These are phyloP conservation scores for Caenorhabditis imperialis DNA, from an alignment of 2,888 invertebrate species.

Conservation along the genomic window DNA sequence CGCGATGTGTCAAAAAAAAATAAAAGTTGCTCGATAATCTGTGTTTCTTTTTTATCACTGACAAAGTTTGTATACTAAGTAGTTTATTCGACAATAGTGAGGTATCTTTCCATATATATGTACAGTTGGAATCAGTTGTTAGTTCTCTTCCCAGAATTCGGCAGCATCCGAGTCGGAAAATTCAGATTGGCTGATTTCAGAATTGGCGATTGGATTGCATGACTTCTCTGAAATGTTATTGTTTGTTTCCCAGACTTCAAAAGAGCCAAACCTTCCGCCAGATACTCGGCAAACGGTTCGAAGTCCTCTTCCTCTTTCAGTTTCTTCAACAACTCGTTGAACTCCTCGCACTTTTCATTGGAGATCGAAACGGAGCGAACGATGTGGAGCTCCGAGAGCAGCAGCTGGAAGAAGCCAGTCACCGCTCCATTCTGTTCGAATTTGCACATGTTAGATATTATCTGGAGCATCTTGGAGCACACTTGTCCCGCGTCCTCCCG, in stretches of 20 bases:
- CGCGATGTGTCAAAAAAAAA: no score
- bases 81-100: no score
- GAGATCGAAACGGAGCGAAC: conserved; percentile 27
- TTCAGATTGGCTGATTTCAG: conserved; percentile 10
- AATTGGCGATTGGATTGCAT: conserved; percentile 22
- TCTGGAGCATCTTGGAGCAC: conserved; percentile 22
- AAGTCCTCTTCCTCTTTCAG: conserved; percentile 38
- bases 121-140: not conserved
- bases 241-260: not conserved
- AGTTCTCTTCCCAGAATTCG: conserved; percentile 30
- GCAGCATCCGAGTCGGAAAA: conserved; percentile 14
- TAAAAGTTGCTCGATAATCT: no score
- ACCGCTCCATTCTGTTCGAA: conserved; percentile 24
- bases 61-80: no score
- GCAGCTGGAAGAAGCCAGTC: conserved; percentile 22
- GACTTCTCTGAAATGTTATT: conserved; percentile 31
- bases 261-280: conserved; percentile 11
- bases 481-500: conserved; percentile 5
- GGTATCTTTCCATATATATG: no score
- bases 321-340: conserved; percentile 37
- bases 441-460: conserved; percentile 29
- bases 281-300: conserved; percentile 31
- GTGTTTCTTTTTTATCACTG: no score
- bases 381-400: conserved; percentile 17
- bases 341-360: conserved; percentile 16